Conservation (phyloP, 1,140 invertebrate genomes). For the Philopotamus ludificatus region DNA sequence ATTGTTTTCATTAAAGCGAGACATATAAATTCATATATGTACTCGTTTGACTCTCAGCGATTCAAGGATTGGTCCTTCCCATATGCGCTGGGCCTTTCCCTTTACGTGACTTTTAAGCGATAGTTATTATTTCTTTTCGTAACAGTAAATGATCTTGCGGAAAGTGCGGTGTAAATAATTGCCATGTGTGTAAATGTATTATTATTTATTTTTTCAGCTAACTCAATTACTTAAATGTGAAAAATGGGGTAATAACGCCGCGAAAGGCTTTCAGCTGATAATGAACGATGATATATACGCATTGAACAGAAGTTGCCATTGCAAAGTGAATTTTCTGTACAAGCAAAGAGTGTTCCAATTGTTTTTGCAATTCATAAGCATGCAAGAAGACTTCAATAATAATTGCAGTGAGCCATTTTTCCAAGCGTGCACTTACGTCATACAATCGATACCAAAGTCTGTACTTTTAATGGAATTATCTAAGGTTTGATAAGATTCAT, state of each 20-base stretch:
- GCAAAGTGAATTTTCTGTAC: conserved; percentile 55
- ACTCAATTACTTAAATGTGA: conserved; percentile 45
- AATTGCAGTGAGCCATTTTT: conserved; percentile 59
- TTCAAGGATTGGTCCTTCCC: too few relatives aligned
- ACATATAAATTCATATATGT: too few relatives aligned
- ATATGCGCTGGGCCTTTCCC: too few relatives aligned
- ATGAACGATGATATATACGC: conserved; percentile 49
- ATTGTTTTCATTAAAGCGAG: too few relatives aligned
- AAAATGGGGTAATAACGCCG: conserved; percentile 45
- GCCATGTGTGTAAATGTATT: too few relatives aligned
- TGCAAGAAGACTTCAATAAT: conserved; percentile 47
- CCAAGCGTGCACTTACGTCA: conserved; percentile 62
- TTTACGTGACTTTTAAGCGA: too few relatives aligned
- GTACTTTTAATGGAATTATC: conserved; percentile 63
- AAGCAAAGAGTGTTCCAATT: conserved; percentile 65
- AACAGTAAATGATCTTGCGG: too few relatives aligned
- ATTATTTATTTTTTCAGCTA: conserved; percentile 47
- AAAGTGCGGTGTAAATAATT: too few relatives aligned
- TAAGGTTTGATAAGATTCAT: conserved; percentile 52
- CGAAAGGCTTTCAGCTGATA: conserved; percentile 52
- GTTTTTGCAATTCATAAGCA: conserved; percentile 53
- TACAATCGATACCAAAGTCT: conserved; percentile 61
- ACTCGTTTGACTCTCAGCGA: too few relatives aligned
- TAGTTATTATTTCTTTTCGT: too few relatives aligned
- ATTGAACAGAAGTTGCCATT: conserved; percentile 48